These are phyloP conservation scores for Watsonalla binaria DNA, from an alignment of 2,888 invertebrate genomes.

Conservation along the genomic window DNA sequence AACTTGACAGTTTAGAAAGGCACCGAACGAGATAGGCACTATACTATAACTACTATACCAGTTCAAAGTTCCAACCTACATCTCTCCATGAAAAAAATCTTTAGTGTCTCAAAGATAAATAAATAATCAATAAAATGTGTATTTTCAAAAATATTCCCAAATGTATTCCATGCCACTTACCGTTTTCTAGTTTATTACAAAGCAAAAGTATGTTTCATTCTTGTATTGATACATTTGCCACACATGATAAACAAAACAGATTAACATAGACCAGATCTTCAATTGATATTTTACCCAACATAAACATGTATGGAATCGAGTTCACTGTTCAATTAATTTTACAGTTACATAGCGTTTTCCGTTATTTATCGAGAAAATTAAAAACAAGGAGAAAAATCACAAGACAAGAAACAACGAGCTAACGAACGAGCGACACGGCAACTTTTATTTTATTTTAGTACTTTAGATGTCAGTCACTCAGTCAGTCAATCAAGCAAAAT, in stretches of 20 bases:
- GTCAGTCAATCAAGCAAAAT: too few relatives aligned
- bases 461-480: too few relatives aligned
- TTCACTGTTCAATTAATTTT: constrained; percentile 35
- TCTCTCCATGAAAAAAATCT: constrained; percentile 26
- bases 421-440: constrained; percentile 21
- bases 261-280: constrained; percentile 23
- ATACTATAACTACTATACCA: neutral
- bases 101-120: constrained; percentile 18
- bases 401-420: constrained; percentile 48
- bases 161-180: constrained; percentile 51
- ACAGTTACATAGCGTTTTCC: constrained; percentile 62
- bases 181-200: constrained; percentile 58
- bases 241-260: constrained; percentile 59
- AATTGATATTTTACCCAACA: constrained; percentile 17
- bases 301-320: constrained; percentile 19
- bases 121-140: constrained; percentile 24
- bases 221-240: constrained; percentile 65
- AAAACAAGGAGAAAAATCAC: constrained; percentile 57
- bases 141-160: constrained; percentile 28
- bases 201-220: constrained; percentile 70
- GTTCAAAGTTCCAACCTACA: constrained; percentile 19
- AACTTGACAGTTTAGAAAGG: constrained; percentile 63
- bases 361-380: constrained; percentile 66
- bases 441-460: constrained; percentile 2
- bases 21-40: constrained; percentile 17